Base-by-base conservation (phyloP, 2,888 invertebrate species). In the Ochlodes sylvanus region DNA sequence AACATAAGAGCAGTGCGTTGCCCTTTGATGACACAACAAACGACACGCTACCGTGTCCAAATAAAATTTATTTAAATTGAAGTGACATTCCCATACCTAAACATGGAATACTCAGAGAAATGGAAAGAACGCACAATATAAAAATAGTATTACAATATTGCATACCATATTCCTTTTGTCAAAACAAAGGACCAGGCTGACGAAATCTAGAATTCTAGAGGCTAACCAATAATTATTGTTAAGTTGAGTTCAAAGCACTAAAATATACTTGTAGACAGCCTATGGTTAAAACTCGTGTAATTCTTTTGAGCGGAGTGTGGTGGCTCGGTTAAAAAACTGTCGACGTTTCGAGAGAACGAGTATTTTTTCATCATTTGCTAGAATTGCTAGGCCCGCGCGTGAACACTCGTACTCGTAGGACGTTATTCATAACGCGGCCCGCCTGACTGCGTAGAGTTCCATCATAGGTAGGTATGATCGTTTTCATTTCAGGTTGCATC, bases 311-410 rank as follows among this genome's bases (percentile, higher is more conserved):
- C 32, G 32, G 38, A 15, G 15, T 34, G 7, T 17, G 32, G 21
- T 42, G 55, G 64, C 64, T 64, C 27, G 17, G 56, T 42, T 64
- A 41, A 60, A 66, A 66, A 66, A 54, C 54, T 66, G 65, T 66
- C 66, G 66, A 68, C 57, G 57, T 57, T 66, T 66, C 42, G 58
- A 52, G 69, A 41, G 66, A 58, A 65, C 56, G 54, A 57, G 61
- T 57, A 66, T 63, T 66, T 65, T 61, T 69, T 69, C 64, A 55
- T 63, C 68, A 54, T 61, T 65, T 61, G 56, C 65, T 21, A 38
- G 55, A 54, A 56, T 65, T 61, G 56, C 65, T 21, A 38, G 55
- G 42, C 60, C 61, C 56, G 60, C 55, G 55, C 58, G 61, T 57
- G 62, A 61, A 64, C 34, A 56, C 65, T 47, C 50, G 61, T 44